Evolutionary conservation across 2,113 vertebrate species (phyloP).

Genomic region (Ranitomeya variabilis): DNA sequence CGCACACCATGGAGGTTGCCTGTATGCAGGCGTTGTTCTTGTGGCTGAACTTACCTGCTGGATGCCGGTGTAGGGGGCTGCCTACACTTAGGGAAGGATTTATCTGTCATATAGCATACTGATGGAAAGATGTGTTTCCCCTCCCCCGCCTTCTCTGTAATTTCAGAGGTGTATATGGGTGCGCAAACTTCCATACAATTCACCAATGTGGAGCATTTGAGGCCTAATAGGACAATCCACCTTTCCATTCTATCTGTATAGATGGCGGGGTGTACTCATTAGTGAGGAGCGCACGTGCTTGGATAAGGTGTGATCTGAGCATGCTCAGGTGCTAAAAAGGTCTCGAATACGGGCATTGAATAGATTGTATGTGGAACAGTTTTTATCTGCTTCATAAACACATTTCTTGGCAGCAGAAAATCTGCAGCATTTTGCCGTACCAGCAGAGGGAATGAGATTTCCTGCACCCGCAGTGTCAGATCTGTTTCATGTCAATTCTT

Average conservation of each 20-base stretch:
- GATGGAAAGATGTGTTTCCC: not conserved
- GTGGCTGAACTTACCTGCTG: not conserved
- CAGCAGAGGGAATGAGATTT: not conserved
- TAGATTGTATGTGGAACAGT: not conserved
- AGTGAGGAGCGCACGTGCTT: no score
- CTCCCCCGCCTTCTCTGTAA: not conserved
- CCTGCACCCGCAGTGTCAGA: no score
- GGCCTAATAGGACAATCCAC: not conserved
- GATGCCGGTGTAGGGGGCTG: not conserved
- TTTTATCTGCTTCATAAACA: no score
- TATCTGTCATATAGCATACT: not conserved
- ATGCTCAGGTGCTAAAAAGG: no score
- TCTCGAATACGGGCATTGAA: no score
- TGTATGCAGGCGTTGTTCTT: no score
- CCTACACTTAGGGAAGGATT: not conserved
- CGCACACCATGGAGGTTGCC: not conserved
- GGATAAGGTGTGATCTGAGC: no score
- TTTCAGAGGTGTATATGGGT: not conserved
- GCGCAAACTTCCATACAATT: no score
- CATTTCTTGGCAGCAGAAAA: no score
- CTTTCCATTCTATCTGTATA: not conserved
- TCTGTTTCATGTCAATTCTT: no score
- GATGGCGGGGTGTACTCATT: not conserved
- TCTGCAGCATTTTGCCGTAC: not conserved
- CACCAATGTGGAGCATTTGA: not conserved